Conservation (phyloP, 2,113 vertebrate genomes). For the Myiozetetes cayanensis region DNA sequence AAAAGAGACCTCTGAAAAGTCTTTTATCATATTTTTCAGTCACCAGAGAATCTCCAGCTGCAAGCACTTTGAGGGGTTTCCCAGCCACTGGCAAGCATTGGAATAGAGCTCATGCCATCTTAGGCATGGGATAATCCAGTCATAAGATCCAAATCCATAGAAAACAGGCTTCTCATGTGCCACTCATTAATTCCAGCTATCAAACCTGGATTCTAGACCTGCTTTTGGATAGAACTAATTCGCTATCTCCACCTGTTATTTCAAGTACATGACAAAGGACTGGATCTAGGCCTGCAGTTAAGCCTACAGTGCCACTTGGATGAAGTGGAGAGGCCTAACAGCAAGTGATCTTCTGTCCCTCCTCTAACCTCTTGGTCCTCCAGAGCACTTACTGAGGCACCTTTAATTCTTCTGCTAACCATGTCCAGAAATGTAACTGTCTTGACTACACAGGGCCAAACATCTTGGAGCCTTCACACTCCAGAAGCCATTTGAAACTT, state of each 20-base stretch:
- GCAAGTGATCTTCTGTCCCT: neutral
- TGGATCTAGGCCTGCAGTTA: neutral
- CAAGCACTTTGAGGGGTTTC: neutral
- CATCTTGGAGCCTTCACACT: neutral
- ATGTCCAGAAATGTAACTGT: neutral
- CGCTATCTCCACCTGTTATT: neutral
- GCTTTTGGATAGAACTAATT: neutral
- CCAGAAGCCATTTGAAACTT: neutral
- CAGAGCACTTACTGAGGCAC: neutral
- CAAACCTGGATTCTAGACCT: neutral
- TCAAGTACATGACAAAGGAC: neutral
- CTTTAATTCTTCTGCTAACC: neutral
- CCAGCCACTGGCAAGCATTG: neutral
- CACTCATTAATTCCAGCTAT: neutral
- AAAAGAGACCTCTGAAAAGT: neutral
- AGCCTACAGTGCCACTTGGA: neutral
- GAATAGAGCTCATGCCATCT: neutral
- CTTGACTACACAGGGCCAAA: neutral
- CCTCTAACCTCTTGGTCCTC: neutral
- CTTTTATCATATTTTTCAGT: neutral
- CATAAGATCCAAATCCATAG: neutral
- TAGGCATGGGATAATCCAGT: neutral
- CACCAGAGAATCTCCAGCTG: neutral
- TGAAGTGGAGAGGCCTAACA: neutral
- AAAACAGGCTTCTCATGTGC: neutral